phyloP scores from a whole-genome alignment of 2,113 vertebrate genomes.

The Chaenogobius annularis region DNA sequence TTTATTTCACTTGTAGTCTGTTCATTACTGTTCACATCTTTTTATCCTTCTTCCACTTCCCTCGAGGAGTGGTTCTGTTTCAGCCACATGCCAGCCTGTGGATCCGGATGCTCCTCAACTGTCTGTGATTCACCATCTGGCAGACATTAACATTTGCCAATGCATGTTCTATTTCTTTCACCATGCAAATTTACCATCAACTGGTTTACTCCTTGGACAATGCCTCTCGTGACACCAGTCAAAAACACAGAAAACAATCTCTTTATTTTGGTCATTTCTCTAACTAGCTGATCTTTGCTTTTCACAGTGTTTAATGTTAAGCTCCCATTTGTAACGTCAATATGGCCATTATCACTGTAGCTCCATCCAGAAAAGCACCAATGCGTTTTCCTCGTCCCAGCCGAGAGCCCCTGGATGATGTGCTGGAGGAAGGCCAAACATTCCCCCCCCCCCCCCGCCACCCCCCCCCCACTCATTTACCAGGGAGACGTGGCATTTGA shows the following conservation, averaged over 20 bases:
- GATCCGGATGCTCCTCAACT: too few species aligned
- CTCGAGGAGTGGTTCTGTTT: too few species aligned
- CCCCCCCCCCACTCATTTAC: slow-evolving; percentile 38
- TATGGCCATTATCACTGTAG: slow-evolving; percentile 57
- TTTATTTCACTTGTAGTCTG: too few species aligned
- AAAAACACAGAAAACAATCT: background rate
- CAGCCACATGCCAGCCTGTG: too few species aligned
- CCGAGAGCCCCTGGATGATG: slow-evolving; percentile 49
- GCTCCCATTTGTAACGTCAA: slow-evolving; percentile 52
- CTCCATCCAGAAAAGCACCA: slow-evolving; percentile 60
- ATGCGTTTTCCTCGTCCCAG: slow-evolving; percentile 58
- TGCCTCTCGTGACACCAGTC: background rate
- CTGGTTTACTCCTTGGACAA: background rate
- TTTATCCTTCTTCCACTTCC: too few species aligned
- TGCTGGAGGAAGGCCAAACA: slow-evolving; percentile 58
- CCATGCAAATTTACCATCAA: background rate
- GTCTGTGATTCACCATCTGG: slow-evolving; percentile 53
- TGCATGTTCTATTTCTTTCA: slow-evolving; percentile 34
- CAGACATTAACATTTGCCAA: slow-evolving; percentile 36
- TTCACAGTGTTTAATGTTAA: slow-evolving; percentile 30
- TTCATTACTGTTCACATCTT: too few species aligned
- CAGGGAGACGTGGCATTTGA: slow-evolving; percentile 44
- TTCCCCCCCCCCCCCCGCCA: slow-evolving; percentile 17
- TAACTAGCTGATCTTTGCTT: slow-evolving; percentile 32
- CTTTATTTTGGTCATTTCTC: slow-evolving; percentile 10